Percentiles rank a stretch among this genome's conserved stretches.
phyloP scores from a whole-genome alignment of 2,797 vertebrate genomes.

The Ctenopoma multispine region DNA sequence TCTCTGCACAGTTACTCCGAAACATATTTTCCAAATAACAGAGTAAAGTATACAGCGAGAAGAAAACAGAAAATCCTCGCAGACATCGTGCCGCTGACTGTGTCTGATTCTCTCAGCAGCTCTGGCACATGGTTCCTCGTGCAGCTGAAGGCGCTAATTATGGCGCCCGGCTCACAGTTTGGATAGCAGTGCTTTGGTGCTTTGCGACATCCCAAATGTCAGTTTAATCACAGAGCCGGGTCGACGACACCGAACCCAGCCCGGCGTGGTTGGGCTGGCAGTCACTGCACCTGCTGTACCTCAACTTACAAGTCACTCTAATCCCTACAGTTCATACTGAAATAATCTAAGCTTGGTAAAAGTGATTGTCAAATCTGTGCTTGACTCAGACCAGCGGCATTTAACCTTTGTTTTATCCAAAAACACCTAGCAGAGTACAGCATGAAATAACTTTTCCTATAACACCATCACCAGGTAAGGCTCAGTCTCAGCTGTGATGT shows the following conservation, averaged over 20 bases:
- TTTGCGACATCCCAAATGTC: constrained; percentile 62
- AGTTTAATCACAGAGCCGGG: constrained; percentile 64
- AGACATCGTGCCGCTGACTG: constrained; percentile 29
- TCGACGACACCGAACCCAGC: neutral
- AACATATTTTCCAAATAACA: neutral
- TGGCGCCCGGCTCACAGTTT: constrained; percentile 60
- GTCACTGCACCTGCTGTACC: neutral
- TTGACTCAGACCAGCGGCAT: too few species aligned
- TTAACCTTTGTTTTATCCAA: too few species aligned
- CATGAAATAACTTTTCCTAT: too few species aligned
- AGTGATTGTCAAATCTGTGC: too few species aligned
- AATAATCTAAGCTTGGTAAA: too few species aligned
- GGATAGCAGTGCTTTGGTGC: constrained; percentile 66
- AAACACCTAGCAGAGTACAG: too few species aligned
- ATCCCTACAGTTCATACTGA: too few species aligned
- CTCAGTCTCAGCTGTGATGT: too few species aligned
- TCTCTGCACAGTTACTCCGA: neutral
- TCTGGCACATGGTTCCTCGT: constrained; percentile 34
- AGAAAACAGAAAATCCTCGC: neutral
- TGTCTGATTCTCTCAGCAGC: constrained; percentile 58
- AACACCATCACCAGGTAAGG: too few species aligned
- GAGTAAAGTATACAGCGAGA: neutral
- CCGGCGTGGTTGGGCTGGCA: neutral
- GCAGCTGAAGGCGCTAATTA: constrained; percentile 62
- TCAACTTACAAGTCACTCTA: too few species aligned